Conservation (phyloP, 2,113 vertebrate species). For the Sphyrna mokarran region DNA sequence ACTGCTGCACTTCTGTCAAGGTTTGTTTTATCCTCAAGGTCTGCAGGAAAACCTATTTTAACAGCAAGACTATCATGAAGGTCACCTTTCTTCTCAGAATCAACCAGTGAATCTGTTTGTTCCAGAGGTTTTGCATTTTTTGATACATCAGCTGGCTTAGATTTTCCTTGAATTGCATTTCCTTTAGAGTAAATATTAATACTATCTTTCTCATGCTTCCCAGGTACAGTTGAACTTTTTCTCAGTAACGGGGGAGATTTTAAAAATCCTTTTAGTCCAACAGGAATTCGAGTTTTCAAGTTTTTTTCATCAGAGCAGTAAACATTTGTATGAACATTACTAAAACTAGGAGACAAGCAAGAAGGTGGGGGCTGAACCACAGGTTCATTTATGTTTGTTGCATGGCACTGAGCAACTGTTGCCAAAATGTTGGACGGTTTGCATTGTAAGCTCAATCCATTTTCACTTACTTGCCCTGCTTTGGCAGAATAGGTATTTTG, state of each 20-base stretch:
- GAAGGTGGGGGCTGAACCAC: conserved; percentile 53
- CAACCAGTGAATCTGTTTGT: conserved; percentile 42
- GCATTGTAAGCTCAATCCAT: conserved; percentile 48
- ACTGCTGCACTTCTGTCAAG: background rate
- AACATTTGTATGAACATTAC: conserved; percentile 41
- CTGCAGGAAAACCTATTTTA: conserved; percentile 42
- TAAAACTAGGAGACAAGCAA: conserved; percentile 44
- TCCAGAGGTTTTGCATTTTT: conserved; percentile 41
- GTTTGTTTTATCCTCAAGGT: conserved; percentile 43
- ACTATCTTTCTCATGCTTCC: conserved; percentile 82
- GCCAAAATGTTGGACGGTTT: conserved; percentile 52
- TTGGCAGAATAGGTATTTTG: conserved; percentile 53
- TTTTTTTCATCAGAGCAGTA: conserved; percentile 59
- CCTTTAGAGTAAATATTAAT: conserved; percentile 76
- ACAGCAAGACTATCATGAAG: conserved; percentile 45
- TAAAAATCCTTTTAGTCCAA: conserved; percentile 71
- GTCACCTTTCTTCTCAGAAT: conserved; percentile 48
- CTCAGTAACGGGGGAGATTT: conserved; percentile 71
- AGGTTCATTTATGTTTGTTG: conserved; percentile 49
- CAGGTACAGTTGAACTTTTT: conserved; percentile 66
- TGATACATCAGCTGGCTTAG: conserved; percentile 44
- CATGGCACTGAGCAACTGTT: conserved; percentile 46
- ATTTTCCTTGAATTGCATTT: conserved; percentile 49
- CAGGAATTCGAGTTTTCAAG: conserved; percentile 67
- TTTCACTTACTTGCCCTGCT: conserved; percentile 50